Evolutionary conservation across 2,113 vertebrate species (phyloP).

Genomic region (Psilopsiagon aymara): DNA sequence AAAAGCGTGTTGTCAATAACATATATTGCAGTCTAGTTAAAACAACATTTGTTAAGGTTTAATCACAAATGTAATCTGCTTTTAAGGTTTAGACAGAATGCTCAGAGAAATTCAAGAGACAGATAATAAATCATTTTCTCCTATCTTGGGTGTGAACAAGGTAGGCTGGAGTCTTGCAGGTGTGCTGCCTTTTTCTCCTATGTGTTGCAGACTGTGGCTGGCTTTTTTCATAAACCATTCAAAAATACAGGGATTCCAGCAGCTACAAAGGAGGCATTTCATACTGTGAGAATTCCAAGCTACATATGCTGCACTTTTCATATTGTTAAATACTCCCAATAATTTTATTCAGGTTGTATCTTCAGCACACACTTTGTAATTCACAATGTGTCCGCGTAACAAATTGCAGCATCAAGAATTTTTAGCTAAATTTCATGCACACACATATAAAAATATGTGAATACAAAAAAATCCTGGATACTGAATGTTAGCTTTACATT

Average conservation of each 20-base stretch:
- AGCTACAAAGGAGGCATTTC: background rate
- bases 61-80: conserved; percentile 78
- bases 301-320: background rate
- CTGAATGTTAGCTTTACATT: background rate
- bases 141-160: conserved; percentile 68
- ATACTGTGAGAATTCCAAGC: background rate
- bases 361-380: background rate
- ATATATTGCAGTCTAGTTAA: conserved; percentile 81
- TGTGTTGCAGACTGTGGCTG: background rate
- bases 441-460: background rate
- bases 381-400: background rate
- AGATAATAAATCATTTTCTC: conserved; percentile 77
- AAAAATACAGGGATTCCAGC: background rate
- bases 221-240: background rate
- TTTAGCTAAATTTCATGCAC: conserved; percentile 11
- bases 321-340: background rate
- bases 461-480: background rate
- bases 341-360: background rate
- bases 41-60: conserved; percentile 84
- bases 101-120: conserved; percentile 77
- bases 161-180: conserved; percentile 60
- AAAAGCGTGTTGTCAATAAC: conserved; percentile 82
- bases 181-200: conserved; percentile 11
- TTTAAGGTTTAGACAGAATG: conserved; percentile 80
- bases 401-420: background rate